A percentile compares a stretch with the other conserved stretches of the same genome.
phyloP scores from a whole-genome alignment of 1,140 invertebrate species.

The Bombyx mandarina region DNA sequence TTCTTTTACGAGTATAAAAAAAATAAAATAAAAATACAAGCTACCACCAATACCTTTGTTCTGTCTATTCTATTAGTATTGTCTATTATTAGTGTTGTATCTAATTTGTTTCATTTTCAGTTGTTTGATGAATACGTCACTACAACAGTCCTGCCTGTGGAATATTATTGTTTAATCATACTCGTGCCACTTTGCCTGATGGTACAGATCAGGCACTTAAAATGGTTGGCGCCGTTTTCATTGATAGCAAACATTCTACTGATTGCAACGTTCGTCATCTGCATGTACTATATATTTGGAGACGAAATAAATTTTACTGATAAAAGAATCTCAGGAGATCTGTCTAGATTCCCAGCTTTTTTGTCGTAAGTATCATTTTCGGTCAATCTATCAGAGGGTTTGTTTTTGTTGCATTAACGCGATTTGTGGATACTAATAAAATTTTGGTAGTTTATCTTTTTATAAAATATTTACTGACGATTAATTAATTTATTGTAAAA shows the following conservation, averaged over 20 bases:
- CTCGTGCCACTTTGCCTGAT: slow-evolving; percentile 74
- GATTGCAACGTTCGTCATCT: slow-evolving; percentile 77
- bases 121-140: slow-evolving; percentile 56
- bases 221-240: slow-evolving; percentile 82
- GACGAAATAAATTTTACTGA: slow-evolving; percentile 61
- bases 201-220: slow-evolving; percentile 78
- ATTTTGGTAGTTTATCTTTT: no score
- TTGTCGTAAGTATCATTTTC: slow-evolving; percentile 51
- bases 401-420: no score
- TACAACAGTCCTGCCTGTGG: slow-evolving; percentile 37
- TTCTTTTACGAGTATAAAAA: no score
- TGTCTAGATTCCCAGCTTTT: slow-evolving; percentile 46
- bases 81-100: no score
- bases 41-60: no score
- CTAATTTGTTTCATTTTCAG: slow-evolving; percentile 38
- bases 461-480: no score
- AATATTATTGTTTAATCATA: slow-evolving; percentile 75
- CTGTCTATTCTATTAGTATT: no score
- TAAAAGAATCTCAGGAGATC: slow-evolving; percentile 48
- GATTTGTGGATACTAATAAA: no score
- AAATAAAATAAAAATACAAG: no score
- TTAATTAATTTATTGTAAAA: no score
- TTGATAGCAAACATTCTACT: slow-evolving; percentile 76
- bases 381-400: no score
- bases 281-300: slow-evolving; percentile 81